A percentile compares a stretch with the other conserved stretches of the same genome.
These are phyloP conservation scores for Aquatica leii DNA, from an alignment of 2,888 invertebrate species.

Conservation along the genomic window DNA sequence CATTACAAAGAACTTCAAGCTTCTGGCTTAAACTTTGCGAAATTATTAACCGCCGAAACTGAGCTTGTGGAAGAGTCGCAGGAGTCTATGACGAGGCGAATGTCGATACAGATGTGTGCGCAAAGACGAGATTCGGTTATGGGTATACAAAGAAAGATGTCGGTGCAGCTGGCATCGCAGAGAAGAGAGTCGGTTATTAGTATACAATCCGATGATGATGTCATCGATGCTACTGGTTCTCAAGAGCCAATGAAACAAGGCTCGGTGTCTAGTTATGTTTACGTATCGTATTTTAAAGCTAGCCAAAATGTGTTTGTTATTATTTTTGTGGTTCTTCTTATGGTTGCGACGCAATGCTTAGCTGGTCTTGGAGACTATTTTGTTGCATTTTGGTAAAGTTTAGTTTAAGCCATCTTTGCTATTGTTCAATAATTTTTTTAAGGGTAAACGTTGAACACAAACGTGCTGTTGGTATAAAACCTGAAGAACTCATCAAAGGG, in stretches of 20 bases:
- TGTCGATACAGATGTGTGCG: conserved; percentile 25
- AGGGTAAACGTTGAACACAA: conserved; percentile 49
- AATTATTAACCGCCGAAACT: conserved; percentile 50
- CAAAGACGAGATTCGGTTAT: conserved; percentile 65
- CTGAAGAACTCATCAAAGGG: background rate
- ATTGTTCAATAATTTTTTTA: conserved; percentile 28
- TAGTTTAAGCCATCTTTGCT: conserved; percentile 42
- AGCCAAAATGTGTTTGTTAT: conserved; percentile 76
- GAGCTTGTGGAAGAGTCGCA: background rate
- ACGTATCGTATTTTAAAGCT: conserved; percentile 76
- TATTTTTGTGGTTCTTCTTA: conserved; percentile 69
- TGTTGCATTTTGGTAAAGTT: conserved; percentile 74
- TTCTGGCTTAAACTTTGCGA: conserved; percentile 76
- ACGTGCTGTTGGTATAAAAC: background rate
- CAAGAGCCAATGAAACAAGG: conserved; percentile 73
- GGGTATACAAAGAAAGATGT: conserved; percentile 60
- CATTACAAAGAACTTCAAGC: conserved; percentile 69
- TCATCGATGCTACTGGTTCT: conserved; percentile 55
- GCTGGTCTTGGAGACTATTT: conserved; percentile 84
- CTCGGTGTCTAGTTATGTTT: conserved; percentile 64
- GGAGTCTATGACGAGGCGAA: conserved; percentile 4
- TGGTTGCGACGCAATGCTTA: conserved; percentile 72
- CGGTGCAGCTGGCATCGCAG: background rate
- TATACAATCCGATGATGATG: conserved; percentile 50
- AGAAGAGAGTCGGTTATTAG: conserved; percentile 4